These are phyloP conservation scores for Stenoptilia bipunctidactyla DNA, from an alignment of 2,888 invertebrate species.

Conservation along the genomic window DNA sequence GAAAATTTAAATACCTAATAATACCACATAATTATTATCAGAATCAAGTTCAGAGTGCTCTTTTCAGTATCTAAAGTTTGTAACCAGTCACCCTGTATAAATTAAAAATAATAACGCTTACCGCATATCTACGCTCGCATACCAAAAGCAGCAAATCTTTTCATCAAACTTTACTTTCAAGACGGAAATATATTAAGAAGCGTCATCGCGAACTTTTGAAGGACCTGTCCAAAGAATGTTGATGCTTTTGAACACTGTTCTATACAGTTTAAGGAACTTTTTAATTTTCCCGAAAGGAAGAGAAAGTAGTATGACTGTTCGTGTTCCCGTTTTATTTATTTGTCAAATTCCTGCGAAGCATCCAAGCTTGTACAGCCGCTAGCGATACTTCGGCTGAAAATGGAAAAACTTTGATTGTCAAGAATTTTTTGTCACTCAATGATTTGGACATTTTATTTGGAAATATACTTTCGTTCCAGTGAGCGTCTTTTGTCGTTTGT, in stretches of 20 bases:
- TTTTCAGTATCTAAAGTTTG: no score
- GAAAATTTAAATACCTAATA: no score
- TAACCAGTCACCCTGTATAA: no score
- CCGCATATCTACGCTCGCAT: no score
- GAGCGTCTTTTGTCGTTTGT: slow-evolving; percentile 17
- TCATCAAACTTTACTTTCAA: neutral
- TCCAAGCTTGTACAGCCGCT: neutral
- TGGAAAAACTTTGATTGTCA: slow-evolving; percentile 65
- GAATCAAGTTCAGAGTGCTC: no score
- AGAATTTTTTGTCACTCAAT: slow-evolving; percentile 48
- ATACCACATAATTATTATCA: no score
- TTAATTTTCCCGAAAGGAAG: neutral
- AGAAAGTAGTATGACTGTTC: neutral
- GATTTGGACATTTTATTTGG: slow-evolving; percentile 38
- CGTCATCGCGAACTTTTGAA: neutral
- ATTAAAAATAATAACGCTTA: no score
- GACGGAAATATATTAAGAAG: neutral
- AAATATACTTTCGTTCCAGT: slow-evolving; percentile 7
- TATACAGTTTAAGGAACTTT: neutral
- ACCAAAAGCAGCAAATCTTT: no score
- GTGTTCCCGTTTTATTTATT: neutral
- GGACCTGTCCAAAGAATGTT: neutral
- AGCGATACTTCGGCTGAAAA: slow-evolving; percentile 40
- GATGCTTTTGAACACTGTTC: neutral
- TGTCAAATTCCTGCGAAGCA: neutral